A percentile compares a stretch with the other conserved stretches of the same genome.
Conservation (phyloP, 2,797 vertebrate genomes). For the Characodon lateralis region DNA sequence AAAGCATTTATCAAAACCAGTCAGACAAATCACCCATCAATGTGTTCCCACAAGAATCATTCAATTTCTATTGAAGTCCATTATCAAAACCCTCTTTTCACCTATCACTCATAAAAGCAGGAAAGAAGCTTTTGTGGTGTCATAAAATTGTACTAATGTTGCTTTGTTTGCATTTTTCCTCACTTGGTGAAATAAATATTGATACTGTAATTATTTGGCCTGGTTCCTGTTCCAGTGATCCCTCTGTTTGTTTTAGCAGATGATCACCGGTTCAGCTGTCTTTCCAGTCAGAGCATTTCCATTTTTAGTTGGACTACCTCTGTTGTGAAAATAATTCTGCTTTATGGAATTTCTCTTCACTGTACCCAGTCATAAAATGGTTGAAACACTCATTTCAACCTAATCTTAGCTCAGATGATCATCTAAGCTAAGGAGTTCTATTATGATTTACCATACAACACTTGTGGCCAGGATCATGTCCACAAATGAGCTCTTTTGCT, state of each 20-base stretch:
- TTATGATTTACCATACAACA: slow-evolving; percentile 42
- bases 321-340: slow-evolving; percentile 56
- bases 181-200: slow-evolving; percentile 68
- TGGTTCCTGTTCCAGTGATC: slow-evolving; percentile 61
- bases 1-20: slow-evolving; percentile 26
- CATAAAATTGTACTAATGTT: slow-evolving; percentile 66
- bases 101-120: slow-evolving; percentile 44
- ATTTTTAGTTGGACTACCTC: slow-evolving; percentile 54
- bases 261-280: slow-evolving; percentile 54
- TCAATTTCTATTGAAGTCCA: slow-evolving; percentile 39
- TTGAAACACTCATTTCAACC: slow-evolving; percentile 42
- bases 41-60: slow-evolving; percentile 31
- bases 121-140: slow-evolving; percentile 69
- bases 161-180: slow-evolving; percentile 69
- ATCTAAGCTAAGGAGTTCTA: slow-evolving; percentile 58
- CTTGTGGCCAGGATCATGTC: slow-evolving; percentile 43
- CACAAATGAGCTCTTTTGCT: slow-evolving; percentile 52
- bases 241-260: slow-evolving; percentile 72
- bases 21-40: neutral
- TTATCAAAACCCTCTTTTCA: slow-evolving; percentile 26
- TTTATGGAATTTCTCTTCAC: slow-evolving; percentile 52
- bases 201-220: slow-evolving; percentile 73
- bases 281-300: slow-evolving; percentile 62
- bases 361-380: slow-evolving; percentile 47
- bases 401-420: slow-evolving; percentile 37